Base-by-base conservation (phyloP, 2,888 invertebrate species). In the Epsilonema sp. region DNA sequence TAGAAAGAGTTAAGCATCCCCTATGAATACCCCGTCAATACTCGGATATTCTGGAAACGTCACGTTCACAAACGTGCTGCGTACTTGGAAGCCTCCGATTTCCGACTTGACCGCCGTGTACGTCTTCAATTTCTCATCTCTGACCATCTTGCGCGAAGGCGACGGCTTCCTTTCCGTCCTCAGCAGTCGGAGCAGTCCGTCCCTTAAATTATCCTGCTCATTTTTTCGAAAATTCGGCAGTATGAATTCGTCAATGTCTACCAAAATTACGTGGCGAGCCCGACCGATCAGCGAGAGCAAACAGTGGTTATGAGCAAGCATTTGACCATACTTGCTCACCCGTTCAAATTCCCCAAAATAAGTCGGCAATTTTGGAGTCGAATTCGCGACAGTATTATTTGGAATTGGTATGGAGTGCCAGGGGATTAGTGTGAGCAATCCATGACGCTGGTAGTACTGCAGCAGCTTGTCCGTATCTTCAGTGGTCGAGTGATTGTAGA, bases 401-500 rank as follows among this genome's bases (percentile, higher is more conserved):
- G 31, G 31, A 16, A 11, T 8, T 11, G 31, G 31, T 8, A 31
- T 31, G 31, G 8, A 16, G 8, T 8, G 31, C 16, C 16, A 16
- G 8, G 8, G 43, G 11, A 42, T n/a, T 8, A 31, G 8, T 42
- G 31, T 11, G 11, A 22, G 11, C 13, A 65, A 25, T 0, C 62
- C 61, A 1, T 52, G 43, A 0, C 53, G 51, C 24, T 56, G 54
- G 49, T 73, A 73, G 52, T 65, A 56, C 1, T 59, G 49, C 19
- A 73, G 56, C 1, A 70, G 62, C 1, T 56, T 57, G 19, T 59
- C 53, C 1, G 71, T 67, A 26, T 67, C 63, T 2, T 58, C 51
- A 1, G 61, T 64, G 31, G 65, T 60, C 3, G 67, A 65, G 51
- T 67, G 57, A 24, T 67, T 64, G 54, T 73, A 73, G 52, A 73